Base-by-base conservation (phyloP, 30 jellyfish, hydroid and myxozoan genomes). In the Cassiopea andromeda region DNA sequence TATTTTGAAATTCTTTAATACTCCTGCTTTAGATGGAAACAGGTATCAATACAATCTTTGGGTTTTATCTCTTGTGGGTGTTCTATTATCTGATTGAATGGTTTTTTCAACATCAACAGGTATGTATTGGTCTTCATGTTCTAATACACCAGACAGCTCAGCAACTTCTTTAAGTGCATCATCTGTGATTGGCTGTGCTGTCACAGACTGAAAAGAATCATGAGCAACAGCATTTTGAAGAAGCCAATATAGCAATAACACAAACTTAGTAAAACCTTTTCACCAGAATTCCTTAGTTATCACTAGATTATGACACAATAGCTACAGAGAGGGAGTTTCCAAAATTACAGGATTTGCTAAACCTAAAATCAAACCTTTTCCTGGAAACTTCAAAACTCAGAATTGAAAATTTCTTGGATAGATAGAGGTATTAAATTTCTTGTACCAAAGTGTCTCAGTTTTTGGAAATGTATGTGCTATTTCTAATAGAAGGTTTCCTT, bases 101-200 rank as follows among this genome's bases (percentile, higher is more conserved):
- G 45, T 46, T 70, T 46, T 46, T 44, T 18, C 48, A 44, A 70
- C 46, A 44, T 7, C 48, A 44, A 18, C 79, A 18, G 79, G 79
- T 18, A 70, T 44, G 48, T 70, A 70, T 18, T 70, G 46, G 48
- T 70, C 79, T 18, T 70, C 79, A 70, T 18, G 50, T 70, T 70
- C 79, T 18, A n/a, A 70, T 46, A 70, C 79, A 70, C 48, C 50
- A 70, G 79, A 70, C 48, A 70, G 46, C 45, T 70, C 50, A 46
- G 79, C 79, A 44, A 70, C 79, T 70, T 70, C 17, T n/a, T 46
- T 70, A 46, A 70, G 79, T 46, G 48, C 48, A n/a, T 70, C 48
- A 18, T 70, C 79, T 18, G 79, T 70, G 46, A 70, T 17, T 70
- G 79, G 79, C 64, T 10, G 12, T 54, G 64, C 64, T 54, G 64